phyloP scores from a whole-genome alignment of 2,797 vertebrate species.

The Hydrolagus colliei region DNA sequence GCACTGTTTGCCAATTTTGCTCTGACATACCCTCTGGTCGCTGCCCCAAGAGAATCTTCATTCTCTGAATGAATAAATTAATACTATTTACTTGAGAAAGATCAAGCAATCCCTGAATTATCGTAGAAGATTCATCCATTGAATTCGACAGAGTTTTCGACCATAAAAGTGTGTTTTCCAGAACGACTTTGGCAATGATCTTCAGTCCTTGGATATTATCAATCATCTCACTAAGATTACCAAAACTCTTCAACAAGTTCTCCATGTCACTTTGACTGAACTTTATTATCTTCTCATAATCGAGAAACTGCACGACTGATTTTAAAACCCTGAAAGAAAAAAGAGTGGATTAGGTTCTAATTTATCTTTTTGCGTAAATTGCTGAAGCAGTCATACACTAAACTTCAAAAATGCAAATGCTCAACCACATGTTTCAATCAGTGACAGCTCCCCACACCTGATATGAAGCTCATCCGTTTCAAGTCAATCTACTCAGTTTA shows the following conservation, averaged over 20 bases:
- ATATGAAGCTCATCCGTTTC: too few species aligned
- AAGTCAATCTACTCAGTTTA: too few species aligned
- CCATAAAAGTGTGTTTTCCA: slow-evolving; percentile 26
- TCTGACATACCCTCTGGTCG: not conserved
- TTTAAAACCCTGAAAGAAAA: slow-evolving; percentile 28
- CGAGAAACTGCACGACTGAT: slow-evolving; percentile 1
- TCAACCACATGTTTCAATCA: too few species aligned
- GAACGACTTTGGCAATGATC: not conserved
- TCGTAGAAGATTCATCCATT: not conserved
- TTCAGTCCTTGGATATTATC: slow-evolving; percentile 1
- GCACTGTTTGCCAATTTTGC: not conserved
- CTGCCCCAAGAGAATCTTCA: not conserved
- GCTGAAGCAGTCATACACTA: too few species aligned
- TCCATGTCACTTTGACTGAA: slow-evolving; percentile 21
- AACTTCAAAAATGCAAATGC: too few species aligned
- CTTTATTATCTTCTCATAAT: not conserved
- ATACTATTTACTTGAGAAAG: not conserved
- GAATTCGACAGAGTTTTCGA: not conserved
- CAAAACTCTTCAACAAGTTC: slow-evolving; percentile 7
- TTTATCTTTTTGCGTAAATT: too few species aligned
- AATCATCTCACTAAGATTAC: not conserved
- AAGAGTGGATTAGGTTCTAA: not conserved
- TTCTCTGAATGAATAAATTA: not conserved
- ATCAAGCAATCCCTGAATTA: not conserved
- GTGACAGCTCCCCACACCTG: too few species aligned